Evolutionary conservation across 1,140 invertebrate species (phyloP), one percentile per base, ranked within the genome.

Genomic region (Trigoniulus corallinus): DNA sequence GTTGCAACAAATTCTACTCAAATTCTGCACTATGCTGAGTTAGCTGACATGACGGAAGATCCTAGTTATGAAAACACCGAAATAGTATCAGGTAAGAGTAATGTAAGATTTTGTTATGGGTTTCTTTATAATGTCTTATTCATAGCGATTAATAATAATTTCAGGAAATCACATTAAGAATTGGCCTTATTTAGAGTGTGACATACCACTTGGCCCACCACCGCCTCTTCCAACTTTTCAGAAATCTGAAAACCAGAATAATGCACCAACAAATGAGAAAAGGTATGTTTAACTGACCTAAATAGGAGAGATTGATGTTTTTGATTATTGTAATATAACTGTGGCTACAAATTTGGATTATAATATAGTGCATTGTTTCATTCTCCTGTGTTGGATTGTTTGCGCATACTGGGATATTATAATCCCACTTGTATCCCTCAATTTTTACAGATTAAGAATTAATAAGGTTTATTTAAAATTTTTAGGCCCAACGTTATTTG

Each of bases 21-120:
- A 24, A 37, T 15, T 53, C 47, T 59, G 44, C 62, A 65, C 37
- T 63, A 66, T 56, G 60, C 64, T 4, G 66, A 67, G 53, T 57
- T 68, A 40, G 62, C 60, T 22, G 61, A 66, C 41, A 62, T 67
- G 25, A 56, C 56, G 2, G 70, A 74, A 51, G 74, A 76, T 52
- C 73, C 74, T 24, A 72, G 69, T 54, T 76, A 76, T 54, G 74
- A 74, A 51, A 76, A 76, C 55, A 74, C 74, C 3, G 68, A 72
- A 39, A 71, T 74, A 39, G 29, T 7, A 47, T 72, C 74, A 37
- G 76, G 75, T 58, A 74, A 67, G 37, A 65, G 66, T 54, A 61
- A 62, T n/a, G n/a, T n/a, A n/a, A n/a, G n/a, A 53, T 56, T 62
- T 18, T 60, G 61, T 21, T 61, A 54, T 48, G 13, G 29, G 7